phyloP scores from a whole-genome alignment of 30 jellyfish, hydroid and myxozoan species.

The Turritopsis dohrnii region DNA sequence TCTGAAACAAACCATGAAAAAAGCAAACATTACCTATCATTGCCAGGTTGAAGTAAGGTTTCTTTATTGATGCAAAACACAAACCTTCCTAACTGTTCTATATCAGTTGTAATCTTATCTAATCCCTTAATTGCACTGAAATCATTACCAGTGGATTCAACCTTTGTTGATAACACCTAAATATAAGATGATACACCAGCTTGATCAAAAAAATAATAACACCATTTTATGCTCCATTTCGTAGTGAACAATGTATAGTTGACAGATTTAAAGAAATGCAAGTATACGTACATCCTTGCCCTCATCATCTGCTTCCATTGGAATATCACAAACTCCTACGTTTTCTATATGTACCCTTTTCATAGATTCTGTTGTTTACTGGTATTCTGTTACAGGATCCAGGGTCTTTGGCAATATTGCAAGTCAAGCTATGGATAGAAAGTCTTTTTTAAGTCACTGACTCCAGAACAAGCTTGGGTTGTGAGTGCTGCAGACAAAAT shows the following conservation, averaged over 20 bases:
- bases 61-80: too few relatives aligned
- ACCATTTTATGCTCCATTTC: too few relatives aligned
- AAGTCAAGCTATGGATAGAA: background rate
- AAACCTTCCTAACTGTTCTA: constrained; percentile 71
- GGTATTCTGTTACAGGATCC: background rate
- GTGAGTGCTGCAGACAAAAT: constrained; percentile 65
- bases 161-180: constrained; percentile 46
- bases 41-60: too few relatives aligned
- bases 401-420: background rate
- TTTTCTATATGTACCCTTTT: background rate
- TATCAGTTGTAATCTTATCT: constrained; percentile 77
- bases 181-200: too few relatives aligned
- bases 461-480: constrained; percentile 52
- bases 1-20: constrained; percentile 27
- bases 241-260: too few relatives aligned
- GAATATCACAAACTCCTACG: constrained; percentile 1
- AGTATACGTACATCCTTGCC: background rate
- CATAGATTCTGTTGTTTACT: background rate
- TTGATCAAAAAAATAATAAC: too few relatives aligned
- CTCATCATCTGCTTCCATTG: background rate
- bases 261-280: constrained; percentile 34
- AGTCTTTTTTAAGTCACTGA: background rate
- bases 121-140: constrained; percentile 83
- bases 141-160: constrained; percentile 55
- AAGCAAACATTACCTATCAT: background rate